These are phyloP conservation scores for Amazona finschi DNA, from an alignment of 2,797 vertebrate genomes.

Conservation along the genomic window DNA sequence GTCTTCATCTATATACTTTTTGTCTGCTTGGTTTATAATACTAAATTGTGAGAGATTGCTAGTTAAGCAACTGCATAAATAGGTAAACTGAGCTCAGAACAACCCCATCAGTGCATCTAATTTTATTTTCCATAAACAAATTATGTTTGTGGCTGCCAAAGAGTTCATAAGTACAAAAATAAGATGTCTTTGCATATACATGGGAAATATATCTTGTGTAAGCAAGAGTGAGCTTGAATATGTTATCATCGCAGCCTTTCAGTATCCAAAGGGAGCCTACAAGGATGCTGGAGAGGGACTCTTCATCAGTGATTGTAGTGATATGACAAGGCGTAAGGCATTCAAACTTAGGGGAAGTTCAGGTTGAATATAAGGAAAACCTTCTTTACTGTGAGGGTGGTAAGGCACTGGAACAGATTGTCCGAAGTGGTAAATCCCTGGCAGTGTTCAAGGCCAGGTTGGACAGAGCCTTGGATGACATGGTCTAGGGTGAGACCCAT, in stretches of 20 bases:
- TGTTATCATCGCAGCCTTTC: background rate
- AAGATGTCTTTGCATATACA: background rate
- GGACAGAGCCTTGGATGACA: background rate
- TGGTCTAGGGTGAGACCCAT: background rate
- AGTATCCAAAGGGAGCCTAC: background rate
- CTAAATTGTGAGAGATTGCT: background rate
- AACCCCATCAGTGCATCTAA: background rate
- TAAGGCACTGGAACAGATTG: background rate
- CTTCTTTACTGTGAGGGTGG: background rate
- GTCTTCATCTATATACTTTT: background rate
- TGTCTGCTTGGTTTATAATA: background rate
- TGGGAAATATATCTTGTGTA: background rate
- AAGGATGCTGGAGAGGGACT: background rate
- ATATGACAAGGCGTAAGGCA: background rate
- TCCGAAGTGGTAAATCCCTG: background rate
- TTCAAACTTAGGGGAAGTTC: background rate
- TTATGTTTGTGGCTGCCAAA: background rate
- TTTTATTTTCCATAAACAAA: background rate
- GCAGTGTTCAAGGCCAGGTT: background rate
- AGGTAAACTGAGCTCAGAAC: background rate
- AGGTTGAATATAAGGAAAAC: background rate
- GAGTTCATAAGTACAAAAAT: background rate
- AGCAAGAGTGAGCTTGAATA: background rate
- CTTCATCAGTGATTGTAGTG: background rate
- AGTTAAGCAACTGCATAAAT: background rate